Conservation (phyloP, 2,888 invertebrate species). For the Callimorpha dominula region DNA sequence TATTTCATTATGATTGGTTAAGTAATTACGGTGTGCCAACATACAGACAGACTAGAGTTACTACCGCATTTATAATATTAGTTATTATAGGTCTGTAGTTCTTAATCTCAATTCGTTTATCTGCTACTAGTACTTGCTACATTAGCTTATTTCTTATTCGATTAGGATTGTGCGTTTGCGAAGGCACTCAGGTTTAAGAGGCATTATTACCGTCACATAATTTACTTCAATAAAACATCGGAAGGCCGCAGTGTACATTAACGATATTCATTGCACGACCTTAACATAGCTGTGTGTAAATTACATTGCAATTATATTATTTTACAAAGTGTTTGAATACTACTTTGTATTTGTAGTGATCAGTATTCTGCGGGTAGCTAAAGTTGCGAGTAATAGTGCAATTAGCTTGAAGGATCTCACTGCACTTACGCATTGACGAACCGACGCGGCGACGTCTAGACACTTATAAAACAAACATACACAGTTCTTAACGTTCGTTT, state of each 20-base stretch:
- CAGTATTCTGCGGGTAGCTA: slow-evolving; percentile 34
- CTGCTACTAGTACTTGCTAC: no score
- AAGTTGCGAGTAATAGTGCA: slow-evolving; percentile 41
- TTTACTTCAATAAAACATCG: slow-evolving; percentile 48
- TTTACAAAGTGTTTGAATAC: slow-evolving; percentile 29
- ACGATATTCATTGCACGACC: slow-evolving; percentile 56
- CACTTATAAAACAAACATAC: not conserved
- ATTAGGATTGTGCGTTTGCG: not conserved
- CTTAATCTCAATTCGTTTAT: no score
- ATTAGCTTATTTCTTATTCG: not conserved
- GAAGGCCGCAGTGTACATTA: slow-evolving; percentile 58
- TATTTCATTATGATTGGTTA: no score
- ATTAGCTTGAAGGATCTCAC: slow-evolving; percentile 44
- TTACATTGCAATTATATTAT: slow-evolving; percentile 47
- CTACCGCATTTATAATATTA: no score
- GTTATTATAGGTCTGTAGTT: no score
- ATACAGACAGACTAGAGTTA: no score
- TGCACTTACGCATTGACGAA: slow-evolving; percentile 12
- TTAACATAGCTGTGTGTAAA: slow-evolving; percentile 45
- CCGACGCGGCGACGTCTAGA: not conserved
- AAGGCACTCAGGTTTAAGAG: slow-evolving; percentile 20
- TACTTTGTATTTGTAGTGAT: slow-evolving; percentile 12
- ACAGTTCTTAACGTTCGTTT: no score
- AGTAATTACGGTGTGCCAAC: no score
- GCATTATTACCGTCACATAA: slow-evolving; percentile 33